Evolutionary conservation across 2,113 vertebrate genomes (phyloP).

Genomic region (Thryonomys swinderianus): DNA sequence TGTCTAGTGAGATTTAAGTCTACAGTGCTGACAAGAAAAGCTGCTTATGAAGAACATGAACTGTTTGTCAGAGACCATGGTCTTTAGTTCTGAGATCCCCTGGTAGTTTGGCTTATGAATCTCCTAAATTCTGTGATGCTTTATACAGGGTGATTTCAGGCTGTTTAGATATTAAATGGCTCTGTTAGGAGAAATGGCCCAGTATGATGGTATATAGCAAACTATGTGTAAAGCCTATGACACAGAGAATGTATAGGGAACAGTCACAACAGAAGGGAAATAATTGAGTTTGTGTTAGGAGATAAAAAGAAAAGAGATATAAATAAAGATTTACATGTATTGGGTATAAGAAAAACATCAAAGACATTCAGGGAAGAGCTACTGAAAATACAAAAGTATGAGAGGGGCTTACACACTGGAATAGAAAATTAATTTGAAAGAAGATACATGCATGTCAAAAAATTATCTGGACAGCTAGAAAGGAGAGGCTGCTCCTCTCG

Average conservation of each 20-base stretch:
- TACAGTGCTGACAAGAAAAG: neutral
- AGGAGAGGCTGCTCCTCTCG: neutral
- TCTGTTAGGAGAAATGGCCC: neutral
- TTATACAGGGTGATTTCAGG: neutral
- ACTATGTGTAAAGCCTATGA: neutral
- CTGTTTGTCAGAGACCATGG: neutral
- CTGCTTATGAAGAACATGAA: neutral
- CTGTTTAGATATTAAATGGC: neutral
- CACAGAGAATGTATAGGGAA: neutral
- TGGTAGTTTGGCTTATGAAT: neutral
- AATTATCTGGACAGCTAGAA: neutral
- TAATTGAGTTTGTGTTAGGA: neutral
- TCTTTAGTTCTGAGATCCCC: neutral
- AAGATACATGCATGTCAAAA: neutral
- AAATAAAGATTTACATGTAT: neutral
- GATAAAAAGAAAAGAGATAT: neutral
- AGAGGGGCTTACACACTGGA: neutral
- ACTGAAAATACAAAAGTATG: neutral
- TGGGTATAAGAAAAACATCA: neutral
- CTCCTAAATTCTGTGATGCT: neutral
- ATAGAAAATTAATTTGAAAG: neutral
- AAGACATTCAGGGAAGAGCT: neutral
- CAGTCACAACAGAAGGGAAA: neutral
- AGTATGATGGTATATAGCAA: neutral
- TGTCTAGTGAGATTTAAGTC: neutral